Base-by-base conservation (phyloP, 1,140 invertebrate species). In the Nixonia krombeini region DNA sequence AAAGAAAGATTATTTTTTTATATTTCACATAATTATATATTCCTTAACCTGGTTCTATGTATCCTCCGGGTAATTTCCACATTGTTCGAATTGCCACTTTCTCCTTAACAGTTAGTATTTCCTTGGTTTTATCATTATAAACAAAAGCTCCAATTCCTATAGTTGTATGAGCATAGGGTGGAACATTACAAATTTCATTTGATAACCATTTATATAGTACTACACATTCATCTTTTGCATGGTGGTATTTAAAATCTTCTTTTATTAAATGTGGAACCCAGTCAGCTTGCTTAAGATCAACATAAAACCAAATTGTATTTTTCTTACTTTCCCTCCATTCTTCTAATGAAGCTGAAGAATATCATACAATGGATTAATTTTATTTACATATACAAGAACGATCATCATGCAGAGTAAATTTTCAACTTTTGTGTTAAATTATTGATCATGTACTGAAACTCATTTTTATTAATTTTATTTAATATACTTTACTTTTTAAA, bases 1-100 rank as follows among this genome's bases (percentile, higher is more conserved):
- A n/a, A n/a, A n/a, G n/a, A n/a, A n/a, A n/a, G n/a, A n/a, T n/a
- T n/a, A n/a, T n/a, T n/a, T n/a, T n/a, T n/a, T n/a, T n/a, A n/a
- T n/a, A n/a, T n/a, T n/a, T n/a, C n/a, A n/a, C n/a, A n/a, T n/a
- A n/a, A n/a, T n/a, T n/a, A n/a, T n/a, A n/a, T n/a, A n/a, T n/a
- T 15, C 47, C 29, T 13, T 45, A 10, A 94, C 93, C 90, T 84
- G 89, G 91, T 79, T 97, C 93, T 17, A 96, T 92, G 85, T 94
- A 94, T 47, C 95, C 96, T 53, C 96, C 95, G 16, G 96, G 96
- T 10, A 97, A 85, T 84, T 98, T 98, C 95, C 95, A 97, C 70
- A 89, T 86, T 73, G 82, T 33, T 18, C 41, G 50, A 25, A 23
- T 25, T 2, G 37, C 9, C 49, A 51, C 6, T 76, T 89, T 91